These are phyloP conservation scores for Miniopterus natalensis DNA, from an alignment of 2,113 vertebrate species.

Conservation along the genomic window DNA sequence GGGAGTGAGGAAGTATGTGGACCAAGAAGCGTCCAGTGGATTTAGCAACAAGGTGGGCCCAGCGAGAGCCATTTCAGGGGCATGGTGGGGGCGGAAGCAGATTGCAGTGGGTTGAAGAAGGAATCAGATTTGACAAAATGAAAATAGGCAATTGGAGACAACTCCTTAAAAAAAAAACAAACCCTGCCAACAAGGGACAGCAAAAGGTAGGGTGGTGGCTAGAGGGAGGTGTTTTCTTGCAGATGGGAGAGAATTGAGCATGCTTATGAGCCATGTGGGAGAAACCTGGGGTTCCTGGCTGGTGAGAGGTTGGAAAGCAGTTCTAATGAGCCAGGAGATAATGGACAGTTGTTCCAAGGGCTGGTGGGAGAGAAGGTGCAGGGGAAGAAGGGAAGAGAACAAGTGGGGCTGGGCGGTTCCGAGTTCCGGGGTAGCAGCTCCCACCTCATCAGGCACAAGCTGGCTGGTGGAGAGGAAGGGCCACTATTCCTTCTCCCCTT, in stretches of 20 bases:
- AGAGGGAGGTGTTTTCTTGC: not conserved
- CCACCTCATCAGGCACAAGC: not conserved
- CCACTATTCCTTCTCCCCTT: not conserved
- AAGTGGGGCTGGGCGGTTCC: not conserved
- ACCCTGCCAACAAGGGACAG: slow-evolving; percentile 31
- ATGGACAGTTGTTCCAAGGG: not conserved
- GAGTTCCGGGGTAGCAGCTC: not conserved
- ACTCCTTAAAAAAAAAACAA: slow-evolving; percentile 43
- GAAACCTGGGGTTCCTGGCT: slow-evolving; percentile 15
- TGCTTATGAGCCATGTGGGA: not conserved
- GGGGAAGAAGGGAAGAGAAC: not conserved
- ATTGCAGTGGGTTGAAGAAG: slow-evolving; percentile 83
- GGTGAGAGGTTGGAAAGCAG: slow-evolving; percentile 8
- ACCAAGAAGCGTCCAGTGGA: slow-evolving; percentile 77
- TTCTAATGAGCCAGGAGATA: not conserved
- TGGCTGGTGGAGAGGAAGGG: not conserved
- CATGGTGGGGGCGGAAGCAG: slow-evolving; percentile 81
- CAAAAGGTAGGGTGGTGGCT: slow-evolving; percentile 61
- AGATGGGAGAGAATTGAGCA: not conserved
- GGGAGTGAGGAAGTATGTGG: slow-evolving; percentile 69
- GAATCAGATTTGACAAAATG: slow-evolving; percentile 78
- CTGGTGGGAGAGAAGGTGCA: not conserved
- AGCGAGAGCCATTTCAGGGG: slow-evolving; percentile 80
- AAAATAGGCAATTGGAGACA: slow-evolving; percentile 75
- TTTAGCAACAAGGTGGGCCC: slow-evolving; percentile 84